Percentiles rank a stretch among this genome's conserved stretches.
These are phyloP conservation scores for Aphaenogaster floridana DNA, from an alignment of 1,140 invertebrate species.

Conservation along the genomic window DNA sequence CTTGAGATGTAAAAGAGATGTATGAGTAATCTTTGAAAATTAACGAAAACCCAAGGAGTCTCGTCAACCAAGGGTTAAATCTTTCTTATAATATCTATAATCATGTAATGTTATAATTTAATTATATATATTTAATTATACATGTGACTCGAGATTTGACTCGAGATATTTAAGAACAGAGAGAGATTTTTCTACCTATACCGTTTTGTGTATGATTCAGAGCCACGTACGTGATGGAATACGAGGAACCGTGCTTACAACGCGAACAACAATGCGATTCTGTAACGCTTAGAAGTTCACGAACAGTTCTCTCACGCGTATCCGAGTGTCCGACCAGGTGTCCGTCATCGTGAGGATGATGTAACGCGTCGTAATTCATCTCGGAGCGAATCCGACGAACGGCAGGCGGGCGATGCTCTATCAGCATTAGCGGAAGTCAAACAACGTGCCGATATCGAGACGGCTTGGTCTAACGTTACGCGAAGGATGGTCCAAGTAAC, in stretches of 20 bases:
- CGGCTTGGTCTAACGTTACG: conserved; percentile 19
- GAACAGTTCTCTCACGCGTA: conserved; percentile 20
- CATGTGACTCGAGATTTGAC: no score
- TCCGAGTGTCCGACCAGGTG: conserved; percentile 25
- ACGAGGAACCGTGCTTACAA: not conserved
- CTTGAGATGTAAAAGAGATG: no score
- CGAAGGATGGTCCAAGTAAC: conserved; percentile 48
- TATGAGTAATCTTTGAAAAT: no score
- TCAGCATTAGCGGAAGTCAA: conserved; percentile 72
- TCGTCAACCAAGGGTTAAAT: no score
- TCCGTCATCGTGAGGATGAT: not conserved
- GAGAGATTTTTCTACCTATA: not conserved
- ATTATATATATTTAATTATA: not conserved
- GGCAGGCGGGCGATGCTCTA: conserved; percentile 32
- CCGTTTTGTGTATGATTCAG: not conserved
- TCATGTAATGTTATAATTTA: not conserved
- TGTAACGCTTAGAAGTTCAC: not conserved
- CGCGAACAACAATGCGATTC: not conserved
- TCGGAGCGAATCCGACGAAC: not conserved
- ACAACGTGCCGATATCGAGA: conserved; percentile 50
- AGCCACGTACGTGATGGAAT: not conserved
- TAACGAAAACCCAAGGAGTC: no score
- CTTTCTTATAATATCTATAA: not conserved
- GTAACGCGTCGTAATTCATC: conserved; percentile 19
- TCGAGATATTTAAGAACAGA: not conserved